Evolutionary conservation across 2,113 vertebrate species (phyloP), one percentile per base, ranked within the genome.

Genomic region (Thymallus thymallus): DNA sequence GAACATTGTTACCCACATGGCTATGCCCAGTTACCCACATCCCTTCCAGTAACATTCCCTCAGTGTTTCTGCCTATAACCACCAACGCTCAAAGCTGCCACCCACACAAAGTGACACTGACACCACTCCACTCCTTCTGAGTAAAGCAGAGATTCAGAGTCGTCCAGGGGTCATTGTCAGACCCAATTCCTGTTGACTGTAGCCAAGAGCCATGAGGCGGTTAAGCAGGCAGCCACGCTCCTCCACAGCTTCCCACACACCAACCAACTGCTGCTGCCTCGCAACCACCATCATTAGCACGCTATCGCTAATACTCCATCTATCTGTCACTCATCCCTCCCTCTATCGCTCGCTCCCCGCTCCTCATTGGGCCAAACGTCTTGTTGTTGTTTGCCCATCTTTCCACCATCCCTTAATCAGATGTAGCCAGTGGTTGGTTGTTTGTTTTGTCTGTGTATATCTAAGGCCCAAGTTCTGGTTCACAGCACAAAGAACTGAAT

Each of bases 301-400:
- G 70, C 75, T 83, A 78, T 72, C 63, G 76, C 78, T 85, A 85
- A 89, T 89, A 80, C 71, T 80, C 62, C 60, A 72, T 83, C 78
- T 68, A 35, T 75, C 32, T 70, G 74, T 76, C 9, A 82, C 86
- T 85, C 76, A 51, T 20, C 58, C 68, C 29, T 68, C 69, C 72
- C 58, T 74, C 74, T 16, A 29, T 60, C 58, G 1, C 35, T 35
- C 24, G 13, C 46, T 79, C 68, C 72, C 55, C 75, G 73, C 62
- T 69, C 73, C 12, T 41, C 35, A 41, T 9, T 75, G 80, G 77
- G 32, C 51, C 20, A 55, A 6, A 55, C 10, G 51, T 4, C 51
- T 55, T 55, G 51, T 41, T 41, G 35, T 51, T 51, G 48, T 22
- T 60, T 60, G n/a, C 10, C 56, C 32, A 12, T 20, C 66, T 35